Base-by-base conservation (phyloP, 2,113 vertebrate genomes). In the Tylochromis polylepis region DNA sequence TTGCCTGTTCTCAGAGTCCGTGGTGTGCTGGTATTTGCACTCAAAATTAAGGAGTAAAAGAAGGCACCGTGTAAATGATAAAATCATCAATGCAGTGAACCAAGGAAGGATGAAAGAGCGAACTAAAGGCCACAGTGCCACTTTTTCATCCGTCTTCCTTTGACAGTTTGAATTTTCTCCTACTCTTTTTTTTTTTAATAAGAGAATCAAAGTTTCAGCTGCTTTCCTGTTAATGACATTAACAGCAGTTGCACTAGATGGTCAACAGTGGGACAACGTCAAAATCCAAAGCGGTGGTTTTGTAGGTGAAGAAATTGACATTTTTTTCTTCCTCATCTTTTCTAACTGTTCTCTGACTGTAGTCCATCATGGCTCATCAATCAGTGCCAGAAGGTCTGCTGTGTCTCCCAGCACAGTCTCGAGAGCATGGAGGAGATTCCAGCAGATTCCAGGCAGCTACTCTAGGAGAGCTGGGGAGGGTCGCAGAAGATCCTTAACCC, bases 201-300 rank as follows among this genome's bases (percentile, higher is more conserved):
- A n/a, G n/a, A n/a, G n/a, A n/a, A n/a, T n/a, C n/a, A n/a, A n/a
- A n/a, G 60, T n/a, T 65, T 65, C 34, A 14, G 6, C 34, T 65
- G 60, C 60, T 65, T 65, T n/a, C 10, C 60, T 36, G 60, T 36
- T 36, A 36, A 60, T 60, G 58, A 18, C 2, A 34, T 60, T 2
- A 34, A 60, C 15, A 29, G 14, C 58, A 60, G 15, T 4, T 27
- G 0, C 5, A 60, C 59, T 34, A 3, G 59, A 62, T 16, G 16
- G 29, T 5, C 0, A 62, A 62, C 59, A 20, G 29, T 62, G 0
- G 29, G 59, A 62, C 5, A 9, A 62, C 9, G 29, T 62, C 59
- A 62, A 6, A 36, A 36, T 36, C 8, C 34, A 36, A 62, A 34
- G 59, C 29, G 4, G 16, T 62, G 58, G 16, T 34, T 34, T 34